Conservation (phyloP, 30 jellyfish, hydroid and myxozoan genomes). For the Hydractinia symbiolongicarpus region DNA sequence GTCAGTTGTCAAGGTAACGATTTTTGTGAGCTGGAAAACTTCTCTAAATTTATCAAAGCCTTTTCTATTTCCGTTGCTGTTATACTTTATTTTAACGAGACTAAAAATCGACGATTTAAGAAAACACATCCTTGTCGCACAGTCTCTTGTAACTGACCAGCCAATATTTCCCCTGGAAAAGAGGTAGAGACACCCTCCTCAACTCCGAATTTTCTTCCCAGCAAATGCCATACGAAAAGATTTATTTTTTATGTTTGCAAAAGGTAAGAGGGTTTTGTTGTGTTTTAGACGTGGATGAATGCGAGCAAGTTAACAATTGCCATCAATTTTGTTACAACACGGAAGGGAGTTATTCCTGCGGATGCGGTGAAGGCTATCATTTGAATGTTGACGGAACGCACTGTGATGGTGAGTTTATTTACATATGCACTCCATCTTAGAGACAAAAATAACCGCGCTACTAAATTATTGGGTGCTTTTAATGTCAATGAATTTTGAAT, state of each 20-base stretch:
- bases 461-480: no score
- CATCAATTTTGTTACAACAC: slow-evolving; percentile 66
- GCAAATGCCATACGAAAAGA: no score
- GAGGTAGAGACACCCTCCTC: no score
- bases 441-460: no score
- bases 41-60: background rate
- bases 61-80: background rate
- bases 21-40: background rate
- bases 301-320: slow-evolving; percentile 46
- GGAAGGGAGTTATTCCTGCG: slow-evolving; percentile 60
- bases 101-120: background rate
- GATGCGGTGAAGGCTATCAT: slow-evolving; percentile 57
- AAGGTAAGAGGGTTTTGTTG: background rate
- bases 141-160: no score
- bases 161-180: no score
- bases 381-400: slow-evolving; percentile 32
- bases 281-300: slow-evolving; percentile 68
- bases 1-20: slow-evolving; percentile 61
- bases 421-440: background rate
- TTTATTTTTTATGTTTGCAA: no score
- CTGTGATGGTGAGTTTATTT: slow-evolving; percentile 22
- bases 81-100: background rate
- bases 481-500: no score
- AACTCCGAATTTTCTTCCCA: no score
- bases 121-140: no score